Evolutionary conservation across 2,888 invertebrate genomes (phyloP), one percentile per base, ranked within the genome.

Genomic region (Brachypalpus laphriformis): DNA sequence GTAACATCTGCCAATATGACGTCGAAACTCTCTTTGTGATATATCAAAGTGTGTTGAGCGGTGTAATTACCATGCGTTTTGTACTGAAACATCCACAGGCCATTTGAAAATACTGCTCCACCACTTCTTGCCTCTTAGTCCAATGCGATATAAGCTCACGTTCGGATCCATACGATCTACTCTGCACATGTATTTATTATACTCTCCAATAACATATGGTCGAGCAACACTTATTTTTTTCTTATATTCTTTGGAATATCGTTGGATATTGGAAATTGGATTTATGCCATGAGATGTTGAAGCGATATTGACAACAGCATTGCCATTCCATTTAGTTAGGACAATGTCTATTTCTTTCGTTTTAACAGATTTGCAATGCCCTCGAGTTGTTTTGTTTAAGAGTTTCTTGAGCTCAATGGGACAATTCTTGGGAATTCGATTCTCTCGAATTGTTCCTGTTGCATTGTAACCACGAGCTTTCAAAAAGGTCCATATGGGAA

Each of bases 391-490:
- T n/a, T 37, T 37, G 11, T 25, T 25, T 25, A 25, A 25, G 1
- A 2, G 37, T n/a, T 40, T 40, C 37, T 40, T 40, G n/a, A 14
- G 37, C n/a, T 40, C n/a, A 16, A 65, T 65, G 6, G 87, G 86
- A 76, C 80, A 87, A 71, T 54, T 76, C 76, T 83, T 87, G 2
- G 88, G 87, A 14, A 88, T 51, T 61, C 87, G 61, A 74, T 89
- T 88, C 65, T 87, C 88, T 14, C 88, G 37, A n/a, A 88, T 77
- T 40, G 89, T 87, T 61, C 88, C 88, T 37, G 87, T 87, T 40
- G 70, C 87, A 76, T 72, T 81, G 87, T 89, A 88, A 2, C 87
- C 86, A n/a, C n/a, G n/a, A n/a, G n/a, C n/a, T n/a, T n/a, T n/a
- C 37, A 88, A 80, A 20, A 87, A 51, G 20, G 45, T 49, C 20